Percentiles rank a stretch among this genome's conserved stretches.
Conservation (phyloP, 2,888 invertebrate genomes). For the Aporophyla nigra region DNA sequence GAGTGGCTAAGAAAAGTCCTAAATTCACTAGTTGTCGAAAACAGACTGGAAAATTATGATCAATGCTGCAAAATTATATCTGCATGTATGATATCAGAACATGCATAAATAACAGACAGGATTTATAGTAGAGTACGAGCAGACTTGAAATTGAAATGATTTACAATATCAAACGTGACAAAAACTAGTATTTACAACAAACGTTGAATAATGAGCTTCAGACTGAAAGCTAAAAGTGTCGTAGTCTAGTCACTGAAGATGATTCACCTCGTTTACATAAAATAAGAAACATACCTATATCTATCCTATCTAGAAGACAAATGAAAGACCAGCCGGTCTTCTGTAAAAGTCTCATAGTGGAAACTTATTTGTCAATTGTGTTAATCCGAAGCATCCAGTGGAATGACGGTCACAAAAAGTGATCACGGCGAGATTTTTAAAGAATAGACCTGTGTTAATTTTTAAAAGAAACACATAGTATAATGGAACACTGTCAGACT, state of each 20-base stretch:
- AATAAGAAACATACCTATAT: conserved; percentile 5
- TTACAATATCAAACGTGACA: conserved; percentile 42
- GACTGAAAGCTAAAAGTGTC: conserved; percentile 35
- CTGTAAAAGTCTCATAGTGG: background rate
- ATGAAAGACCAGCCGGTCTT: background rate
- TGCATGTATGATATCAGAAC: conserved; percentile 3
- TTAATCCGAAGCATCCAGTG: too few species aligned
- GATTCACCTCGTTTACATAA: conserved; percentile 38
- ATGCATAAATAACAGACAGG: conserved; percentile 21
- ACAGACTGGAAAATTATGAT: background rate
- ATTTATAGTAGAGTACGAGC: conserved; percentile 28
- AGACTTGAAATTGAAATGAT: conserved; percentile 36
- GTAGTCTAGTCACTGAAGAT: conserved; percentile 21
- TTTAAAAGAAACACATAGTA: too few species aligned
- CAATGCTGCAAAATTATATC: conserved; percentile 15
- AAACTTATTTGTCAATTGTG: too few species aligned
- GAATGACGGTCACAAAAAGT: background rate
- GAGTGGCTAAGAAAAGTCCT: background rate
- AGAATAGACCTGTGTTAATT: background rate
- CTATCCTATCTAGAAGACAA: too few species aligned
- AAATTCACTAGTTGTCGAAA: background rate
- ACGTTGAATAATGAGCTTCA: conserved; percentile 38
- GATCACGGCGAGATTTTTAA: background rate
- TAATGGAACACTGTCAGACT: background rate
- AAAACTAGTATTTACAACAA: conserved; percentile 12